A percentile compares a stretch with the other conserved stretches of the same genome.
Evolutionary conservation across 2,888 invertebrate species (phyloP).

Genomic region (Tribolium freemani): DNA sequence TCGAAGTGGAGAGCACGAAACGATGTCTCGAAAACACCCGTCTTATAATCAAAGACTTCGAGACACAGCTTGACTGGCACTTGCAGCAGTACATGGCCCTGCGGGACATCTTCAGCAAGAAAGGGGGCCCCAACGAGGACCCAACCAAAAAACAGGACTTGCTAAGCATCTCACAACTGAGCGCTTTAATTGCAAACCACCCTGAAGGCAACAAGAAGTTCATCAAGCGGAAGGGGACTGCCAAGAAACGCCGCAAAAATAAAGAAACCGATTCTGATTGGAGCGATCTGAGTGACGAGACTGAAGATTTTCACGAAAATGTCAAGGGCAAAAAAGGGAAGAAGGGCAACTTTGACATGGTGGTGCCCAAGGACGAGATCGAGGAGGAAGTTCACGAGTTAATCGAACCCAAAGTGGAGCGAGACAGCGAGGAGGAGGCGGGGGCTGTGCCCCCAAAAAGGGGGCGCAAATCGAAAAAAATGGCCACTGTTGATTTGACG

Average conservation of each 20-base stretch:
- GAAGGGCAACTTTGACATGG: not conserved
- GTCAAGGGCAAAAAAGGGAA: not conserved
- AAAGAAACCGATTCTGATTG: slow-evolving; percentile 13
- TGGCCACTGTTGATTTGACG: slow-evolving; percentile 3
- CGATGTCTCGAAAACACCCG: slow-evolving; percentile 33
- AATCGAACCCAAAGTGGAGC: slow-evolving; percentile 18
- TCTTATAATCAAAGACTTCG: slow-evolving; percentile 38
- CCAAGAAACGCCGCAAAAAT: not conserved
- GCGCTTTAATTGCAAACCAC: slow-evolving; percentile 14
- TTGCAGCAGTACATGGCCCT: slow-evolving; percentile 31
- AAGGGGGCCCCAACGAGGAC: not conserved
- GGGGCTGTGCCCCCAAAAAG: not conserved
- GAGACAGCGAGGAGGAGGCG: slow-evolving; percentile 6
- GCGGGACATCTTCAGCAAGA: not conserved
- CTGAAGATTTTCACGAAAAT: not conserved
- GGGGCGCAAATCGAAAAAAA: not conserved
- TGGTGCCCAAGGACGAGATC: slow-evolving; percentile 19
- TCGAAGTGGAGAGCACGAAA: slow-evolving; percentile 17
- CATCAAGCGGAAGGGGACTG: slow-evolving; percentile 1
- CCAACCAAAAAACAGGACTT: slow-evolving; percentile 3
- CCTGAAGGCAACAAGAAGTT: slow-evolving; percentile 32
- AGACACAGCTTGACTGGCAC: slow-evolving; percentile 40
- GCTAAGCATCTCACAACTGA: slow-evolving; percentile 16
- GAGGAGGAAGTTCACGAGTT: slow-evolving; percentile 30
- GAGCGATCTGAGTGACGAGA: slow-evolving; percentile 10